These are phyloP conservation scores for Actinemys pallida DNA, from an alignment of 2,113 vertebrate genomes.

Conservation along the genomic window DNA sequence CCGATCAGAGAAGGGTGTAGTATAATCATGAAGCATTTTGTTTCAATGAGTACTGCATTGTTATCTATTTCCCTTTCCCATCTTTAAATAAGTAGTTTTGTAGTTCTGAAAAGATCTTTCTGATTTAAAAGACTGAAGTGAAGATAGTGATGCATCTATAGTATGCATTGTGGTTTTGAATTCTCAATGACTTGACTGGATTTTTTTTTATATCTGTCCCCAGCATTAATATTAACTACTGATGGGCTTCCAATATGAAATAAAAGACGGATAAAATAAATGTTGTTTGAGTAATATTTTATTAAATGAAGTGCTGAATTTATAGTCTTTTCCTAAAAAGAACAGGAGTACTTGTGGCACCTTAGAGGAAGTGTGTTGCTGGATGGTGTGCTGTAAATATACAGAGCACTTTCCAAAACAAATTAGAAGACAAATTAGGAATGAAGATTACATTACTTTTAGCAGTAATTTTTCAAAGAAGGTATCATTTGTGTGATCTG, in stretches of 20 bases:
- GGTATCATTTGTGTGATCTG: neutral
- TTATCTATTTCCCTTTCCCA: neutral
- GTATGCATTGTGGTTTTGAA: neutral
- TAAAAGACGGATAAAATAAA: neutral
- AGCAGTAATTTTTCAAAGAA: neutral
- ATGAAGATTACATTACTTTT: neutral
- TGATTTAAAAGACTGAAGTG: neutral
- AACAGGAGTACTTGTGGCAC: too few species aligned
- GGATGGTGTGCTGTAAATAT: constrained; percentile 14
- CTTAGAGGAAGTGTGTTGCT: constrained; percentile 10
- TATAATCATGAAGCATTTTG: neutral
- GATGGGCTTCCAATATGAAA: neutral
- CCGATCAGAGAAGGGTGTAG: neutral
- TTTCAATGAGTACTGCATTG: neutral
- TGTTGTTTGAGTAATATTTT: neutral
- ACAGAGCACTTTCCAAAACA: constrained; percentile 18
- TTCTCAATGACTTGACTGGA: neutral
- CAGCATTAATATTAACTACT: neutral
- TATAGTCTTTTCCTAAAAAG: neutral
- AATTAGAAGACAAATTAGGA: constrained; percentile 47
- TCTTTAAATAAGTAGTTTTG: neutral
- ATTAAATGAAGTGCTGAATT: neutral
- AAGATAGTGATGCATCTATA: neutral
- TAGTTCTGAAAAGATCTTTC: neutral
- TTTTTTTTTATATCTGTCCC: neutral